A percentile compares a stretch with the other conserved stretches of the same genome.
Evolutionary conservation across 2,797 vertebrate species (phyloP).

Genomic region (Rhinoraja longicauda): DNA sequence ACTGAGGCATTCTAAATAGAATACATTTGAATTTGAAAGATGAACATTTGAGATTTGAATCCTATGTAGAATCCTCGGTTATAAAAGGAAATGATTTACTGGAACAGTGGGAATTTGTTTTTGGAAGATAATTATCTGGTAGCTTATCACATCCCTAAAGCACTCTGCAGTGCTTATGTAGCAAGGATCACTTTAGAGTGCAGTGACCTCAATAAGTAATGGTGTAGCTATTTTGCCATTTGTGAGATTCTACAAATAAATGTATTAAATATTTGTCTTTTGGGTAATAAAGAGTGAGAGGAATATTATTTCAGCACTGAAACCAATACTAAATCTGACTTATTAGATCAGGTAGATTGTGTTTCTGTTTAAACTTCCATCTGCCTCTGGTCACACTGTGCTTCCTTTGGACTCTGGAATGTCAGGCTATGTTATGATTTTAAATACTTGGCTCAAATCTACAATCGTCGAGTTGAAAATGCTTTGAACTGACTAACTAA

Average conservation of each 20-base stretch:
- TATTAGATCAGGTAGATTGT: background rate
- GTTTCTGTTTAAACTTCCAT: background rate
- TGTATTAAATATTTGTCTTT: background rate
- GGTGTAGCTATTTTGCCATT: background rate
- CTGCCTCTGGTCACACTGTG: background rate
- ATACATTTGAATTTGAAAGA: background rate
- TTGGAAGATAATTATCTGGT: background rate
- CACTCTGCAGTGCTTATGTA: background rate
- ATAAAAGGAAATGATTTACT: background rate
- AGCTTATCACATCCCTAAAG: background rate
- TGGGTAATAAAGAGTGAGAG: background rate
- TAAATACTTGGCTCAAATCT: background rate
- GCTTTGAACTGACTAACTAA: background rate
- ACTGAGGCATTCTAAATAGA: background rate
- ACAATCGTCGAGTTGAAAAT: background rate
- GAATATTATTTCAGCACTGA: background rate
- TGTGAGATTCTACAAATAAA: background rate
- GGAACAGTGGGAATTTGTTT: background rate
- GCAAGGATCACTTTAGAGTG: background rate
- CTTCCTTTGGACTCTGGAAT: background rate
- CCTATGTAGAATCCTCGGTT: background rate
- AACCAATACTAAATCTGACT: background rate
- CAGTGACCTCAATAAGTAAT: background rate
- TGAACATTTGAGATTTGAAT: background rate
- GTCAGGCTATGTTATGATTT: background rate